Evolutionary conservation across 35 echinoderm and acorn worm species (phyloP).

Genomic region (Apostichopus japonicus): DNA sequence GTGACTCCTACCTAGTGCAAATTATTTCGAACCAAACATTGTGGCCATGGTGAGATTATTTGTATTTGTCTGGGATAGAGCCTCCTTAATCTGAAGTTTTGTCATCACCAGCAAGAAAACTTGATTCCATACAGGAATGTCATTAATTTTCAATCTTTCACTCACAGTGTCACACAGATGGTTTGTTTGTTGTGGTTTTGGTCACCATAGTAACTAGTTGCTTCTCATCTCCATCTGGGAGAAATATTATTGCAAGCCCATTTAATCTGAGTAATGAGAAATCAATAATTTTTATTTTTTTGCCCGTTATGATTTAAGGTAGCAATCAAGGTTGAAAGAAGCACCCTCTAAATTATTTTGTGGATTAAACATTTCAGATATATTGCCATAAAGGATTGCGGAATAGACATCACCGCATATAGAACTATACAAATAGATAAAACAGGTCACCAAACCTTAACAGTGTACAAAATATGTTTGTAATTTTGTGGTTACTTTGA

Average conservation of each 20-base stretch:
- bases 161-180: neutral
- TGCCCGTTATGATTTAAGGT: neutral
- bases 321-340: neutral
- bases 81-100: too few species aligned
- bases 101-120: neutral
- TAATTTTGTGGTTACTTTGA: too few species aligned
- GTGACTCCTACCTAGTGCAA: too few species aligned
- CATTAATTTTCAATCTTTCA: neutral
- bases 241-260: neutral
- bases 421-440: too few species aligned
- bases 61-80: too few species aligned
- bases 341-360: neutral
- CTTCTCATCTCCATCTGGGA: neutral
- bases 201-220: neutral
- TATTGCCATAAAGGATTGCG: too few species aligned
- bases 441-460: too few species aligned
- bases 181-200: neutral
- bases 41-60: too few species aligned
- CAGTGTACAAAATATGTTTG: too few species aligned
- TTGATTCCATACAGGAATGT: neutral
- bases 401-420: too few species aligned
- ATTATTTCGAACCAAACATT: too few species aligned
- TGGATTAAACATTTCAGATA: neutral
- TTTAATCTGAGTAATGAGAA: constrained; percentile 15
- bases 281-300: neutral